Conservation (phyloP, 2,113 vertebrate genomes). For the Leiothrix lutea region DNA sequence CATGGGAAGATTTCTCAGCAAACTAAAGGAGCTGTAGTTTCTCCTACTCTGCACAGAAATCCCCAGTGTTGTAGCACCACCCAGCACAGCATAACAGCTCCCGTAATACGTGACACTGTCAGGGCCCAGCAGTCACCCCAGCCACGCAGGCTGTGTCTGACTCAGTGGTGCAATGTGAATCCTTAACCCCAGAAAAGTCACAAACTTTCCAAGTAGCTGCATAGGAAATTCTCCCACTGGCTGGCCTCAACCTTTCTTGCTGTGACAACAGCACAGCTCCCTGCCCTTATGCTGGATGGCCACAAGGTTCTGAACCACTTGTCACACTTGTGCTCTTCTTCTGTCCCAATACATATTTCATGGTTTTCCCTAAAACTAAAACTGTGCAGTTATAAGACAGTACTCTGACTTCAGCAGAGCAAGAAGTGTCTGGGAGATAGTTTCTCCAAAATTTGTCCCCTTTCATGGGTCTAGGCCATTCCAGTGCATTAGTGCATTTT, state of each 20-base stretch:
- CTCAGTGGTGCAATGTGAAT: fast-evolving
- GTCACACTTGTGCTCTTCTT: neutral
- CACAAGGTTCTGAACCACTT: neutral
- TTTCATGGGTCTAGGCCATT: neutral
- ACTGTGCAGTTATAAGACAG: neutral
- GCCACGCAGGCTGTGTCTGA: neutral
- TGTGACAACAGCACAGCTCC: fast-evolving
- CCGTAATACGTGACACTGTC: neutral
- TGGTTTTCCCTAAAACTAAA: neutral
- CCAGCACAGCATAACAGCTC: neutral
- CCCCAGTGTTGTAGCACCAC: neutral
- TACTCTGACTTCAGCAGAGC: neutral
- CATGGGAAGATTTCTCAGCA: neutral
- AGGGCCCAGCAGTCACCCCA: neutral
- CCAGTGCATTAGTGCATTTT: neutral
- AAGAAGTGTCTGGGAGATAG: neutral
- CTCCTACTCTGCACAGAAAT: neutral
- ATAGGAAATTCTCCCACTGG: neutral
- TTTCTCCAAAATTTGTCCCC: neutral
- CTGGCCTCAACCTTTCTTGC: neutral
- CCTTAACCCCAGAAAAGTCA: neutral
- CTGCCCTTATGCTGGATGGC: neutral
- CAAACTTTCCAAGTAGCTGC: neutral
- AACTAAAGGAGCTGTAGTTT: neutral
- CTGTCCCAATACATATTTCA: neutral